Conservation (phyloP, 2,888 invertebrate genomes). For the Boloria selene region DNA sequence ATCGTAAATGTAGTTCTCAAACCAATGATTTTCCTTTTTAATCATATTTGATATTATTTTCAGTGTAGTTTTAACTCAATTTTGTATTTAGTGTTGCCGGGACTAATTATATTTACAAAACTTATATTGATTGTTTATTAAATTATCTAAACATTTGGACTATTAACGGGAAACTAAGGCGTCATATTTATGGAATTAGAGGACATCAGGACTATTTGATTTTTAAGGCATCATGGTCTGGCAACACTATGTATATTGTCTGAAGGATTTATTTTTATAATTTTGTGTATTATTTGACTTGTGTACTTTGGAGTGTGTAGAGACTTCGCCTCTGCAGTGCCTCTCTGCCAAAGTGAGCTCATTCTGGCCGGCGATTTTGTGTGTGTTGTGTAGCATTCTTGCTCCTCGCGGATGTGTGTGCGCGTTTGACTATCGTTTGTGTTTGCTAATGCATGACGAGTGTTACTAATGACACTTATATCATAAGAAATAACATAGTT, state of each 20-base stretch:
- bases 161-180: no score
- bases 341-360: constrained; percentile 59
- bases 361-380: constrained; percentile 80
- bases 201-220: no score
- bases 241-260: constrained; percentile 18
- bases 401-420: constrained; percentile 59
- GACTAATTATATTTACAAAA: neutral
- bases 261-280: constrained; percentile 28
- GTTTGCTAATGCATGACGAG: constrained; percentile 62
- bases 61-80: constrained; percentile 17
- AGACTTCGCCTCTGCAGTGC: constrained; percentile 50
- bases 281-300: constrained; percentile 54
- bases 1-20: constrained; percentile 11
- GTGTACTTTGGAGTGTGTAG: constrained; percentile 70
- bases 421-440: constrained; percentile 66
- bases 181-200: neutral
- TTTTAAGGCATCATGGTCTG: neutral
- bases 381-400: constrained; percentile 70
- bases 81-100: constrained; percentile 7
- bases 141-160: no score
- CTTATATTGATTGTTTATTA: no score
- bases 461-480: constrained; percentile 29
- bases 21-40: constrained; percentile 1
- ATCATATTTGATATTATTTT: constrained; percentile 12
- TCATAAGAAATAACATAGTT: constrained; percentile 20